Base-by-base conservation (phyloP, 2,797 vertebrate genomes). In the Hozukius guyotensis region DNA sequence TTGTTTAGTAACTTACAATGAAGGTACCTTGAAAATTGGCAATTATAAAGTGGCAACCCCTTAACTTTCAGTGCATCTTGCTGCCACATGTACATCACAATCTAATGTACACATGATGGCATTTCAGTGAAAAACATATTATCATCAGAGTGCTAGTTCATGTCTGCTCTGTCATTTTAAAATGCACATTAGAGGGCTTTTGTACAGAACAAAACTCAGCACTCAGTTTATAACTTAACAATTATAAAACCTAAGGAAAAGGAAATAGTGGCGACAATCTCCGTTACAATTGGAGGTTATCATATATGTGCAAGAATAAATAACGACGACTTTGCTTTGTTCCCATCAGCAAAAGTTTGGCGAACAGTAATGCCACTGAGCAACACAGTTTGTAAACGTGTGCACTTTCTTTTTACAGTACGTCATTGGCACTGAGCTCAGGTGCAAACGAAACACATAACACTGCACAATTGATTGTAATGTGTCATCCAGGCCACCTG, bases 361-460 rank as follows among this genome's bases (percentile, higher is more conserved):
- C 70, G 36, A 67, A 59, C 65, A 34, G 31, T 73, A n/a, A 52
- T 2, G 46, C 31, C n/a, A 25, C 27, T 20, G 14, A 77, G 77
- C 38, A 66, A 76, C 59, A 65, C 36, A 72, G 65, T 34, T 14
- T 67, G 75, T 87, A 87, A 87, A 89, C 66, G 10, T 36, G 65
- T 64, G 63, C 59, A 69, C 5, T 53, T 81, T 60, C 16, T 61
- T 71, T 49, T 32, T 42, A 42, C 38, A 42, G 38, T 42, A 79
- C 60, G 70, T 72, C 72, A 61, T 69, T 86, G 82, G 82, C 82
- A 86, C 76, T 5, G 69, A 72, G 64, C 72, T 75, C 25, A 46
- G 64, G 73, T 77, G 71, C 72, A 83, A 86, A 84, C 18, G 2
- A 73, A 22, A 31, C 61, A 2, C 7, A 60, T 49, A 78, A 74